phyloP scores from a whole-genome alignment of 2,113 vertebrate genomes.

The Talpa occidentalis region DNA sequence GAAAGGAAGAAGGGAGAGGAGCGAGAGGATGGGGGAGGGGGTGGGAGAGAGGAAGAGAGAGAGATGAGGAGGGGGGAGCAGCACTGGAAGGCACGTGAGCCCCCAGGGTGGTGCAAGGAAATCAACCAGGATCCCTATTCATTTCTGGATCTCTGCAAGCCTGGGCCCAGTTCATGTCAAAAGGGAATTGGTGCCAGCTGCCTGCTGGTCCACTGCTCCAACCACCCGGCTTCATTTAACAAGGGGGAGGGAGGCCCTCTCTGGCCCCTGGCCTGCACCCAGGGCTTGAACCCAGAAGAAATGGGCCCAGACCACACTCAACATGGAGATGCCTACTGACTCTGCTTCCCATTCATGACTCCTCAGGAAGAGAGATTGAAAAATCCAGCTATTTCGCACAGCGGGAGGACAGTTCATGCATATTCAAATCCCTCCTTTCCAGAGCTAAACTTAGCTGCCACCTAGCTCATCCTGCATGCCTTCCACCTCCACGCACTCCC shows the following conservation, averaged over 20 bases:
- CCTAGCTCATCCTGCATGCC: constrained; percentile 13
- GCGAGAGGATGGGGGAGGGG: not conserved
- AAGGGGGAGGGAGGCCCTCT: not conserved
- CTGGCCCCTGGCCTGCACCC: not conserved
- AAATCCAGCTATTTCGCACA: not conserved
- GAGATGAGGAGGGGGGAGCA: too few species aligned
- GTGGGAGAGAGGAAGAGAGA: not conserved
- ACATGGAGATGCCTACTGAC: not conserved
- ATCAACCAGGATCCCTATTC: too few species aligned
- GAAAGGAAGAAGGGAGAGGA: not conserved
- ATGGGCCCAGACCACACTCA: not conserved
- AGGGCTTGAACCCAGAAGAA: not conserved
- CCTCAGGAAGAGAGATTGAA: not conserved
- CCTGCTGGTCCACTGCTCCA: not conserved
- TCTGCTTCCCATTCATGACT: constrained; percentile 12
- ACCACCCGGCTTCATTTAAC: not conserved
- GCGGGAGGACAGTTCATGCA: constrained; percentile 41
- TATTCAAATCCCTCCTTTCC: constrained; percentile 47
- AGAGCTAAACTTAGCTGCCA: constrained; percentile 65
- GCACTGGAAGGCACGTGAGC: not conserved
- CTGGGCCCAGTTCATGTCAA: not conserved
- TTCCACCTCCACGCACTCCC: not conserved
- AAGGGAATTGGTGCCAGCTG: not conserved
- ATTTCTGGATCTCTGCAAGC: not conserved
- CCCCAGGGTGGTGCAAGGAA: rapidly evolving